Evolutionary conservation across 2,113 vertebrate species (phyloP).

Genomic region (Amblyopsis rosae): DNA sequence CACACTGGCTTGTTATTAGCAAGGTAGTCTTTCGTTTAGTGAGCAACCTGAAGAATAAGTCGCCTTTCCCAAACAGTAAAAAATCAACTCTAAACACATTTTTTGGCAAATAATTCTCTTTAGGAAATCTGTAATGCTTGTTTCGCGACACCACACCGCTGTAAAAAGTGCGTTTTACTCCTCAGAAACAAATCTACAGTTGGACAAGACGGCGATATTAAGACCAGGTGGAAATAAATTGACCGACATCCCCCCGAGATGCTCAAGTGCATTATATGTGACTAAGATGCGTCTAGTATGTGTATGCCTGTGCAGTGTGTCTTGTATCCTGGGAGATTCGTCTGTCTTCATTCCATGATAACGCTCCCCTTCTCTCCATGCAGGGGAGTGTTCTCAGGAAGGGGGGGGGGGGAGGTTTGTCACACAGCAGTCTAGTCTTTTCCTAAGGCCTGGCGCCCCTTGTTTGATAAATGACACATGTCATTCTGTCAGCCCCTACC

Average conservation of each 20-base stretch:
- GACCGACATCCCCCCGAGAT: too few relatives aligned
- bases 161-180: too few relatives aligned
- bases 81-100: too few relatives aligned
- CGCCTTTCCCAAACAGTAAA: too few relatives aligned
- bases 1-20: constrained; percentile 51
- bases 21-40: constrained; percentile 34
- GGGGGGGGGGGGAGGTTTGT: constrained; percentile 62
- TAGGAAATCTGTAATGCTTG: too few relatives aligned
- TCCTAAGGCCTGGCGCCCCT: constrained; percentile 92
- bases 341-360: background rate
- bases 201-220: too few relatives aligned
- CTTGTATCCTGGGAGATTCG: constrained; percentile 47
- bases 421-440: constrained; percentile 68
- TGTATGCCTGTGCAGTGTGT: constrained; percentile 62
- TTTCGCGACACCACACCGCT: too few relatives aligned
- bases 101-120: too few relatives aligned
- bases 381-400: constrained; percentile 56
- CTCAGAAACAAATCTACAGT: too few relatives aligned
- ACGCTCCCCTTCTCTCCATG: constrained; percentile 43
- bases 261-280: constrained; percentile 26
- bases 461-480: constrained; percentile 99
- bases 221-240: too few relatives aligned
- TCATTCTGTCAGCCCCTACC: constrained; percentile 99
- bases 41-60: too few relatives aligned
- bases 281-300: constrained; percentile 12